Conservation (phyloP, 2,797 vertebrate species). For the Myotis daubentonii region DNA sequence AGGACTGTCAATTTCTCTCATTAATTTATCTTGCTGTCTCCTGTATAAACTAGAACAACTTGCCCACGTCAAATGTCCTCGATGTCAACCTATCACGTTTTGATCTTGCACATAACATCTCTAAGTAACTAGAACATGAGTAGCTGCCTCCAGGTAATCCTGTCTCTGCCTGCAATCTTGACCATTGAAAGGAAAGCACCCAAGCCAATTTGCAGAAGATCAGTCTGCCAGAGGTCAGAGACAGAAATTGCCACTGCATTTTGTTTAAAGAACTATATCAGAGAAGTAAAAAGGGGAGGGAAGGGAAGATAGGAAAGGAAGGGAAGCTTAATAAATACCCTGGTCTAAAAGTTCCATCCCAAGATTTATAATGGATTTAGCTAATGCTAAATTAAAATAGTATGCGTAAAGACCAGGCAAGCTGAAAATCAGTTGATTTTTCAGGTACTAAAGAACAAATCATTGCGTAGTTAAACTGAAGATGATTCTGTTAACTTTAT, state of each 20-base stretch:
- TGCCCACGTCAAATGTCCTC: constrained; percentile 79
- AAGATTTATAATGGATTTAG: constrained; percentile 67
- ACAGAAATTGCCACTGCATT: constrained; percentile 77
- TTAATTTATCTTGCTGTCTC: constrained; percentile 88
- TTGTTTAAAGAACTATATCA: constrained; percentile 69
- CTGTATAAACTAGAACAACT: constrained; percentile 80
- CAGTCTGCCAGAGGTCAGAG: constrained; percentile 78
- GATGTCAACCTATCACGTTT: constrained; percentile 78
- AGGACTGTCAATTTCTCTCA: constrained; percentile 91
- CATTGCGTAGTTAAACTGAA: constrained; percentile 41
- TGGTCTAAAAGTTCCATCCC: constrained; percentile 58
- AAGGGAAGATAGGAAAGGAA: background rate
- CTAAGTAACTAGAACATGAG: constrained; percentile 68
- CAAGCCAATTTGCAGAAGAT: constrained; percentile 71
- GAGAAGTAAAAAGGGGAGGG: constrained; percentile 22
- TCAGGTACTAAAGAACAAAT: constrained; percentile 57
- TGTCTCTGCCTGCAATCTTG: constrained; percentile 35
- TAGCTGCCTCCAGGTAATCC: constrained; percentile 45
- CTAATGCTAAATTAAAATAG: constrained; percentile 59
- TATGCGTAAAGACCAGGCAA: constrained; percentile 62
- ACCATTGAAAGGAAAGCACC: constrained; percentile 72
- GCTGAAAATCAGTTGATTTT: constrained; percentile 66
- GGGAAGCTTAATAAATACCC: constrained; percentile 54
- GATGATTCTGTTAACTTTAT: constrained; percentile 25
- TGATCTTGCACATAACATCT: constrained; percentile 71